phyloP scores from a whole-genome alignment of 2,113 vertebrate genomes.

The pig (Sus scrofa) region DNA sequence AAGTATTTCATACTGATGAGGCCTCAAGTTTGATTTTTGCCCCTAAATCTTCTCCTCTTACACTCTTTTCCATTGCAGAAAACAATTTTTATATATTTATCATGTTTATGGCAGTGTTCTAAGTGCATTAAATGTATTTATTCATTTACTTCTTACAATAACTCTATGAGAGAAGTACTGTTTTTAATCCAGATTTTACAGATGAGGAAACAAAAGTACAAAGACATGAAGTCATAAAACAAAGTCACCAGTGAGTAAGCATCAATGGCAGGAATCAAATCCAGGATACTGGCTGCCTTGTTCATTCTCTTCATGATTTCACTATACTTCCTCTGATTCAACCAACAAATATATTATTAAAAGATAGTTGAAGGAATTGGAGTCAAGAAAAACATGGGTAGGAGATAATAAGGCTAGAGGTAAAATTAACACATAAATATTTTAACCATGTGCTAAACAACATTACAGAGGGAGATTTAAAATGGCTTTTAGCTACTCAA shows the following conservation, averaged over 20 bases:
- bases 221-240: background rate
- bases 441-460: background rate
- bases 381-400: background rate
- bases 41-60: background rate
- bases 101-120: background rate
- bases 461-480: background rate
- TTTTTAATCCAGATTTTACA: background rate
- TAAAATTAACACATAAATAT: background rate
- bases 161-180: background rate
- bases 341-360: background rate
- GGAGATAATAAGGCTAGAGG: background rate
- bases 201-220: background rate
- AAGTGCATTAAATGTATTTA: background rate
- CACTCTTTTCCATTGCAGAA: background rate
- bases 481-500: background rate
- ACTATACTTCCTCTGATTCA: background rate
- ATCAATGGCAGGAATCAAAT: background rate
- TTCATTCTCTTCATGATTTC: background rate
- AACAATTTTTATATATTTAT: background rate
- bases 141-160: background rate
- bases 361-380: background rate
- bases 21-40: background rate
- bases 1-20: background rate
- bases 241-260: too few relatives aligned
- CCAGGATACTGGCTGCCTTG: background rate